phyloP scores from a whole-genome alignment of 2,888 invertebrate genomes.

The Ferdinandea cuprea region DNA sequence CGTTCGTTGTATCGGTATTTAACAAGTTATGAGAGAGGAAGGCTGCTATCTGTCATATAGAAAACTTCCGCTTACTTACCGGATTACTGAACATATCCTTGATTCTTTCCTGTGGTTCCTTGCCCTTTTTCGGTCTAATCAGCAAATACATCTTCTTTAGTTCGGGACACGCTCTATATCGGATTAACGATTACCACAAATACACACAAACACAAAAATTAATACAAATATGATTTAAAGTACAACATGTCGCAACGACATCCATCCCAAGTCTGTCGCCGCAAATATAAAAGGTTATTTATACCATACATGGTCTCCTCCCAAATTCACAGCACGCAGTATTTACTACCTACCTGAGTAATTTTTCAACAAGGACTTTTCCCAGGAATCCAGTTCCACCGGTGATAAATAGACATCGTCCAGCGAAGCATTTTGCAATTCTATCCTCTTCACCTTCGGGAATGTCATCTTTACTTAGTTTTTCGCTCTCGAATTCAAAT shows the following conservation, averaged over 20 bases:
- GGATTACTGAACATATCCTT: constrained; percentile 92
- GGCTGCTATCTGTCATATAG: not conserved
- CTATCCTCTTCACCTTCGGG: constrained; percentile 81
- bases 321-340: constrained; percentile 30
- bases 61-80: constrained; percentile 85
- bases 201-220: constrained; percentile 57
- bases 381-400: constrained; percentile 83
- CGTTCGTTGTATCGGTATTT: not conserved
- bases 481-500: constrained; percentile 78
- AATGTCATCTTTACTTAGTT: constrained; percentile 77
- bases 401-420: constrained; percentile 81
- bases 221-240: constrained; percentile 72
- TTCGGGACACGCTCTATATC: constrained; percentile 87
- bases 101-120: constrained; percentile 89
- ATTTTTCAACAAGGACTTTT: constrained; percentile 83
- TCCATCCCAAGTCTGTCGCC: constrained; percentile 55
- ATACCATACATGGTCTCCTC: constrained; percentile 83
- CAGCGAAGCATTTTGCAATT: constrained; percentile 80
- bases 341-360: constrained; percentile 79
- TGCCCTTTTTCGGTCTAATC: constrained; percentile 93
- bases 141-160: constrained; percentile 91
- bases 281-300: constrained; percentile 86
- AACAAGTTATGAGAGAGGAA: too few relatives aligned
- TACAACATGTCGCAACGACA: constrained; percentile 66
- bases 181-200: constrained; percentile 74